Conservation (phyloP, 2,797 vertebrate species). For the Bovichtus diacanthus region DNA sequence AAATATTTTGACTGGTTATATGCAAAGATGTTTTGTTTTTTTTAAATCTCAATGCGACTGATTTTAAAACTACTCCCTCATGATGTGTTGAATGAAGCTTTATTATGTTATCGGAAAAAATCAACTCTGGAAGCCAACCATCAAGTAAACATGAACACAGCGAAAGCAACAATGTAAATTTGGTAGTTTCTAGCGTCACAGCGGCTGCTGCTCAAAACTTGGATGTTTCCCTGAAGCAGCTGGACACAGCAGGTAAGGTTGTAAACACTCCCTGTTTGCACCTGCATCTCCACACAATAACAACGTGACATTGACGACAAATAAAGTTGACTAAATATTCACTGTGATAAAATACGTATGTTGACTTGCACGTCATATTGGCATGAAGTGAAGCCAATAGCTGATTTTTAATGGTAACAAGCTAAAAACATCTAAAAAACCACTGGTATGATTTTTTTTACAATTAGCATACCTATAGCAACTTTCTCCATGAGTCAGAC, state of each 20-base stretch:
- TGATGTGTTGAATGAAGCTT: not conserved
- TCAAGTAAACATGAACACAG: not conserved
- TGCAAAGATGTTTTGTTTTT: constrained; percentile 2
- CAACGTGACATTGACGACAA: not conserved
- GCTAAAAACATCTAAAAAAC: constrained; percentile 7
- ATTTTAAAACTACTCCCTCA: not conserved
- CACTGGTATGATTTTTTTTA: constrained; percentile 31
- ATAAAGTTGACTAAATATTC: not conserved
- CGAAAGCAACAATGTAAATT: not conserved
- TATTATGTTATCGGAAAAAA: not conserved
- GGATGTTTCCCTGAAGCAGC: too few relatives aligned
- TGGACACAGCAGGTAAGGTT: not conserved
- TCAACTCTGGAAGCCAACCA: not conserved
- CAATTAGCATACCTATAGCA: constrained; percentile 58
- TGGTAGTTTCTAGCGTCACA: not conserved
- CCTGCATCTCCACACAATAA: not conserved
- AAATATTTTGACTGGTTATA: not conserved
- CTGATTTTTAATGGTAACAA: not conserved
- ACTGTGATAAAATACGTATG: not conserved
- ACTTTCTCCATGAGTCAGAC: constrained; percentile 37
- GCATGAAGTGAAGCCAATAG: not conserved
- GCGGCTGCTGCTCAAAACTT: not conserved
- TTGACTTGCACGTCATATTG: not conserved
- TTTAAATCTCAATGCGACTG: not conserved
- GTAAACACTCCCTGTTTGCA: not conserved